These are phyloP conservation scores for Dunckerocampus dactyliophorus DNA, from an alignment of 2,113 vertebrate genomes.

Conservation along the genomic window DNA sequence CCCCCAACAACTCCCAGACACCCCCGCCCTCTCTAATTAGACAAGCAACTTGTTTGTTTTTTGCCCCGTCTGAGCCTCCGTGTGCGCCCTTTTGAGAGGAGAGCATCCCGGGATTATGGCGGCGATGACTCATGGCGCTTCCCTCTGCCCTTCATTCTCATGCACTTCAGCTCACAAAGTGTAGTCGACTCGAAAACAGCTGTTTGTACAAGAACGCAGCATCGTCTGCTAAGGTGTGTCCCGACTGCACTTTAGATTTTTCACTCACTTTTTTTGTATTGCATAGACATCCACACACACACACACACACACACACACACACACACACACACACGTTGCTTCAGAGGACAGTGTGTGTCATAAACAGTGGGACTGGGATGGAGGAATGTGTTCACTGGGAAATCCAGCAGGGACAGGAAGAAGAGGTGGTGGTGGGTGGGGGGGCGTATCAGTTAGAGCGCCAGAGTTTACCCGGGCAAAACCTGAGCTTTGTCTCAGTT, in stretches of 20 bases:
- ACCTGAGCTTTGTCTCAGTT: too few species aligned
- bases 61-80: conserved; percentile 27
- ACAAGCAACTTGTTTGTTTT: conserved; percentile 52
- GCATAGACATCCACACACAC: neutral
- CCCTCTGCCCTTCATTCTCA: conserved; percentile 59
- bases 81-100: conserved; percentile 28
- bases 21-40: conserved; percentile 60
- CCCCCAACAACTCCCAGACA: conserved; percentile 24
- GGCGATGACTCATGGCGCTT: conserved; percentile 65
- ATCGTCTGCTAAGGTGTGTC: conserved; percentile 54
- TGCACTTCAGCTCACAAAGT: conserved; percentile 29
- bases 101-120: conserved; percentile 38
- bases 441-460: too few species aligned
- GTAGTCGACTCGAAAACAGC: conserved; percentile 36
- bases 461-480: too few species aligned
- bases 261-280: neutral
- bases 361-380: conserved; percentile 62
- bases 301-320: conserved; percentile 19
- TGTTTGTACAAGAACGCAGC: conserved; percentile 41
- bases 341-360: conserved; percentile 60
- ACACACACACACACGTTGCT: conserved; percentile 30
- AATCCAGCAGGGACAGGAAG: conserved; percentile 49
- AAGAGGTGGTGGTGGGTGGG: conserved; percentile 47
- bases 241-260: neutral
- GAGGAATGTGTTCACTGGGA: conserved; percentile 69